phyloP scores from a whole-genome alignment of 2,113 vertebrate genomes.

The Spea multiplicata region DNA sequence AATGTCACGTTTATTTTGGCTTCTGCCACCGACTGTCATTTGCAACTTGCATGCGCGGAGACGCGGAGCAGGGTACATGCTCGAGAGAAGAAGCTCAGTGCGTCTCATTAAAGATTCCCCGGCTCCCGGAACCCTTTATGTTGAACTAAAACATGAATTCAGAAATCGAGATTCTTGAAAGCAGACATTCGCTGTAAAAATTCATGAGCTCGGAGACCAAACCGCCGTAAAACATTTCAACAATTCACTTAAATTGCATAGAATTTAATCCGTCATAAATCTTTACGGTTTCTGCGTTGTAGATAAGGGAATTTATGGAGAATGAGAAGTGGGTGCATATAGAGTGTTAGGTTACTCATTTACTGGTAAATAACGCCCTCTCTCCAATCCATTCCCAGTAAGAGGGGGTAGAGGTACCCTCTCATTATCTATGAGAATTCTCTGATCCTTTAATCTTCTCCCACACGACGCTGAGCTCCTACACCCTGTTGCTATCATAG shows the following conservation, averaged over 20 bases:
- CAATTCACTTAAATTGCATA: constrained; percentile 39
- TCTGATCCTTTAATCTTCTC: not conserved
- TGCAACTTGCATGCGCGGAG: constrained; percentile 1
- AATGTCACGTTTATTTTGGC: not conserved
- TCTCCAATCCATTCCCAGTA: not conserved
- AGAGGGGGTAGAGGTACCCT: not conserved
- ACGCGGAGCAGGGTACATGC: not conserved
- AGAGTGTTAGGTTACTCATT: constrained; percentile 1
- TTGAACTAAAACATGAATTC: constrained; percentile 8
- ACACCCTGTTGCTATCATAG: no score
- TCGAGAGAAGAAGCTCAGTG: not conserved
- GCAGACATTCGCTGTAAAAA: constrained; percentile 46
- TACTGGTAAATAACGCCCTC: not conserved
- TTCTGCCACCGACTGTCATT: not conserved
- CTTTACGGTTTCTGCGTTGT: constrained; percentile 39
- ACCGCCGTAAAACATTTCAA: constrained; percentile 29
- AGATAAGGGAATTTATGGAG: constrained; percentile 24
- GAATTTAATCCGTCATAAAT: constrained; percentile 49
- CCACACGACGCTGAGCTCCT: no score
- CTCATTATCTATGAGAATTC: not conserved
- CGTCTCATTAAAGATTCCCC: constrained; percentile 32
- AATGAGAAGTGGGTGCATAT: constrained; percentile 22
- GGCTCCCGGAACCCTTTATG: constrained; percentile 18
- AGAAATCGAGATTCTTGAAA: constrained; percentile 21
- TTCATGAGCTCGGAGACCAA: constrained; percentile 44